Conservation (phyloP, 2,888 invertebrate genomes). For the Trichogramma dendrolimi region DNA sequence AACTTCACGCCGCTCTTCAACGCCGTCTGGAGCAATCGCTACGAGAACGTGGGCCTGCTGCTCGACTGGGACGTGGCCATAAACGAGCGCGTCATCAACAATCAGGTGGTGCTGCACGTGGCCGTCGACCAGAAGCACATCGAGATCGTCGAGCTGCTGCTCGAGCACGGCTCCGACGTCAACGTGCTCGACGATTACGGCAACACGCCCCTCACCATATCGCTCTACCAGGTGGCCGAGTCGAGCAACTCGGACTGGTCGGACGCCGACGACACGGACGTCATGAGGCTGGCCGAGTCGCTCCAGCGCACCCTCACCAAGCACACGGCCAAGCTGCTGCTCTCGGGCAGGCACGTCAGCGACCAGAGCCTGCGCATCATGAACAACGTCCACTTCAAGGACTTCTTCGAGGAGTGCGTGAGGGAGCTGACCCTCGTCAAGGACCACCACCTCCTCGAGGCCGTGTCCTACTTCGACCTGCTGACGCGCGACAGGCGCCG, state of each 20-base stretch:
- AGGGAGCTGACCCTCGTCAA: conserved; percentile 8
- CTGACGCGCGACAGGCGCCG: neutral
- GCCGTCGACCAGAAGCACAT: conserved; percentile 14
- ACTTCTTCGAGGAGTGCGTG: conserved; percentile 8
- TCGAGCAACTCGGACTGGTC: conserved; percentile 1
- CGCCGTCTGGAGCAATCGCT: conserved; percentile 16
- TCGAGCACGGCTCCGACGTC: conserved; percentile 14
- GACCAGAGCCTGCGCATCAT: conserved; percentile 7
- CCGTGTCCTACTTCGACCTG: neutral
- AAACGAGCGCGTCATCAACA: conserved; percentile 14
- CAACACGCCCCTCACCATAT: conserved; percentile 17
- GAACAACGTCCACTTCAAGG: conserved; percentile 2
- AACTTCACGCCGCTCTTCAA: conserved; percentile 17
- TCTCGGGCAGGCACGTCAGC: neutral
- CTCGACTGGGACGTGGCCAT: conserved; percentile 6
- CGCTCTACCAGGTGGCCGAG: conserved; percentile 1
- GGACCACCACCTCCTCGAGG: neutral
- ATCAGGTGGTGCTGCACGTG: conserved; percentile 16
- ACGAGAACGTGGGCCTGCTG: conserved; percentile 7
- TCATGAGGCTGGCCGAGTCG: neutral
- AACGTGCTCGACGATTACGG: conserved; percentile 14
- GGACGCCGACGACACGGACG: neutral
- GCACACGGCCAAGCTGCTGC: conserved; percentile 7
- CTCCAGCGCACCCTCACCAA: conserved; percentile 3
- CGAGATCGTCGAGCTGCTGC: conserved; percentile 5